phyloP scores from a whole-genome alignment of 2,113 vertebrate species.

The Aptenodytes patagonicus region DNA sequence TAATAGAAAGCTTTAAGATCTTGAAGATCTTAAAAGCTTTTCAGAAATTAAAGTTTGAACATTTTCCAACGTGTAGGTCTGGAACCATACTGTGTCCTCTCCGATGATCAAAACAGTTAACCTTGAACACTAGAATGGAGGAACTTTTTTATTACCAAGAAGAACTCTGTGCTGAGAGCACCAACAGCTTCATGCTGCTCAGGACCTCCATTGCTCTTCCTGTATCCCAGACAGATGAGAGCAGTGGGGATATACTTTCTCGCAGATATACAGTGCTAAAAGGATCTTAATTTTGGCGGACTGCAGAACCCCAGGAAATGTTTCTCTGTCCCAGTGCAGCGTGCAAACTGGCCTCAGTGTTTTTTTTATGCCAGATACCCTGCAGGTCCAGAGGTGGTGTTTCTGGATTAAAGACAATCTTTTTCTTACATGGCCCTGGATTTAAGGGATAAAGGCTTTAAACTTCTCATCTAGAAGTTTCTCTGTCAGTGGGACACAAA shows the following conservation, averaged over 20 bases:
- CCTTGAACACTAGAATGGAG: neutral
- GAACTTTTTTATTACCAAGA: neutral
- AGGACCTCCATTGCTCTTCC: neutral
- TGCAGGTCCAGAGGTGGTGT: neutral
- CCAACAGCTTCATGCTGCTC: neutral
- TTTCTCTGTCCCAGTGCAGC: neutral
- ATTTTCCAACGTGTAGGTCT: neutral
- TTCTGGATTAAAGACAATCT: neutral
- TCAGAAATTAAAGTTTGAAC: neutral
- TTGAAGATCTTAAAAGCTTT: neutral
- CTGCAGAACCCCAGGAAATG: neutral
- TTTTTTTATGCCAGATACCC: neutral
- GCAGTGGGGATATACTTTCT: neutral
- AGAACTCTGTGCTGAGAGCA: neutral
- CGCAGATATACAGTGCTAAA: neutral
- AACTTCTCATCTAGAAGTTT: neutral
- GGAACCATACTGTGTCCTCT: neutral
- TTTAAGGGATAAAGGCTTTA: neutral
- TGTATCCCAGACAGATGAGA: neutral
- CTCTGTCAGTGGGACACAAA: neutral
- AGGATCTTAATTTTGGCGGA: neutral
- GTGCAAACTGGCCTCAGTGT: neutral
- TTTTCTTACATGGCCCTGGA: neutral
- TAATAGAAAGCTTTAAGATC: neutral
- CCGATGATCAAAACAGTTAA: neutral